phyloP scores from a whole-genome alignment of 2,113 vertebrate genomes.

The Numenius arquata region DNA sequence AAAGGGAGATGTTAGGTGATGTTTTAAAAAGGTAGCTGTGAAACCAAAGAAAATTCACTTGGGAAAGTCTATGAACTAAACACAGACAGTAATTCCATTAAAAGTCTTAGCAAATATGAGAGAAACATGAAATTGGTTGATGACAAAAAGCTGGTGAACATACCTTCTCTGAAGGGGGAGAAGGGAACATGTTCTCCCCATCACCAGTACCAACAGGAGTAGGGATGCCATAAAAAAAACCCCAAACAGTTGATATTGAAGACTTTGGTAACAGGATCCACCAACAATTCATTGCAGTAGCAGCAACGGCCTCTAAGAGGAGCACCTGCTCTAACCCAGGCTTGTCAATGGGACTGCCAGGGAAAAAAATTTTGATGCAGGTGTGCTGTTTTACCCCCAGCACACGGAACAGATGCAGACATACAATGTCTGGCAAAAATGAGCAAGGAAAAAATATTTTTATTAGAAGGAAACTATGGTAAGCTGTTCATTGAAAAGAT shows the following conservation, averaged over 20 bases:
- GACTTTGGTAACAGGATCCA: neutral
- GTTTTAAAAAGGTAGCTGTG: neutral
- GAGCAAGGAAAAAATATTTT: neutral
- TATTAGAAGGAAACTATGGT: neutral
- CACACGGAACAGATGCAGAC: neutral
- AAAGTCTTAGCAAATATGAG: neutral
- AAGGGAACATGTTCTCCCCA: neutral
- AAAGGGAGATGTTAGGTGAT: neutral
- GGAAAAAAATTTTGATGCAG: neutral
- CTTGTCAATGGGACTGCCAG: rapidly evolving
- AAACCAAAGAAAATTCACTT: neutral
- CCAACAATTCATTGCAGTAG: neutral
- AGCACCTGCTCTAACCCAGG: rapidly evolving
- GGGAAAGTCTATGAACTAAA: neutral
- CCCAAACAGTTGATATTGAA: neutral
- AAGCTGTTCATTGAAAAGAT: neutral
- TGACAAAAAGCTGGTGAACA: neutral
- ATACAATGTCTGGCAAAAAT: neutral
- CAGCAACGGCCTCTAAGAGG: too few relatives aligned
- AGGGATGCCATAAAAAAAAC: neutral
- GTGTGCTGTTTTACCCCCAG: neutral
- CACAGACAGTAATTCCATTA: neutral
- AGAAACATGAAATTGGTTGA: neutral
- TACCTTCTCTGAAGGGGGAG: too few relatives aligned
- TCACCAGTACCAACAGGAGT: neutral